Base-by-base conservation (phyloP, 2,113 vertebrate genomes). In the Rafetus swinhoei region DNA sequence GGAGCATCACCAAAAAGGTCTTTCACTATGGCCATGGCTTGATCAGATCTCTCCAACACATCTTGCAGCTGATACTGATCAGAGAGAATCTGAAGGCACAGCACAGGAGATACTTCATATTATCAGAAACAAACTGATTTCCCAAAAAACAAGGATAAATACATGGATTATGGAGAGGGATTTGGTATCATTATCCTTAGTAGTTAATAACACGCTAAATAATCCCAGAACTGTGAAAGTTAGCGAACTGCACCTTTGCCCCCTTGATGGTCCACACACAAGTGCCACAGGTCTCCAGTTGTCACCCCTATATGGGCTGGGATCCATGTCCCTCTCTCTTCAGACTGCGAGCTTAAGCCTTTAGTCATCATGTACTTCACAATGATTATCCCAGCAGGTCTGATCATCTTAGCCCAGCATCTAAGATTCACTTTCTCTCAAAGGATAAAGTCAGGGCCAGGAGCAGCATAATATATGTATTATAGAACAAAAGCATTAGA, bases 41-140 rank as follows among this genome's bases (percentile, higher is more conserved):
- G 96, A 97, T 99, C 99, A 62, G 99, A 99, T 59, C 96, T 97
- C 81, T 98, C 97, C 94, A 99, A 94, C 5, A 98, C 98, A 90
- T 99, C 99, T 83, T 98, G 98, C 81, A 99, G 97, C 94, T 98
- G 98, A 96, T 99, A 98, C 95, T 99, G 98, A 92, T 99, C 99
- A 89, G 98, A 99, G 89, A 99, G 98, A 89, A 99, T 98, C 99
- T 99, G 96, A 87, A 98, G 79, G 72, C 1, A 82, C 1, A 97
- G 81, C 24, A 12, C n/a, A 82, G 45, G 86, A 81, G 89, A 83
- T 24, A 92, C 13, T 85, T 95, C 77, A 93, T 11, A 88, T 22
- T 39, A 82, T 83, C 90, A 60, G 90, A 25, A 79, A 83, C 59
- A 94, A 52, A 86, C 7, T 0, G 0, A 60, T 54, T 74, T 69